A percentile compares a stretch with the other conserved stretches of the same genome.
These are phyloP conservation scores for Agrotis puta DNA, from an alignment of 2,888 invertebrate genomes.

Conservation along the genomic window DNA sequence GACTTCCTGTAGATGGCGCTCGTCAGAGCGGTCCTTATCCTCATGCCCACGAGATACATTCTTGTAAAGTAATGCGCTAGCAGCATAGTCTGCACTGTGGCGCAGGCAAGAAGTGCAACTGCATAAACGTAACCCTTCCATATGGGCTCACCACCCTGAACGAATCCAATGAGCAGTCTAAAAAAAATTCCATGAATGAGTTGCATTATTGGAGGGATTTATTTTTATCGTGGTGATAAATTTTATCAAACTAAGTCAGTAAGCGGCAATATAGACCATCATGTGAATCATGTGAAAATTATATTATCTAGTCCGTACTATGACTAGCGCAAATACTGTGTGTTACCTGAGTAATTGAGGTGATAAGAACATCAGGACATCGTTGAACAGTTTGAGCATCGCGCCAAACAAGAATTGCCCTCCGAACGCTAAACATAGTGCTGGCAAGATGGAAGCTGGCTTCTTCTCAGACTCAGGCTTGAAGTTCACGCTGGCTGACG, in stretches of 20 bases:
- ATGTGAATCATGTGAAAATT: background rate
- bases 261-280: constrained; percentile 6
- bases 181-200: constrained; percentile 67
- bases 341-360: constrained; percentile 96
- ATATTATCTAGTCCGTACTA: constrained; percentile 8
- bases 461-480: constrained; percentile 92
- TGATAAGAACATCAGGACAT: constrained; percentile 96
- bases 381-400: constrained; percentile 95
- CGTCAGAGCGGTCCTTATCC: constrained; percentile 96
- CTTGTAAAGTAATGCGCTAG: constrained; percentile 97
- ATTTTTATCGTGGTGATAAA: constrained; percentile 26
- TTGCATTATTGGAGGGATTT: constrained; percentile 8
- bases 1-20: constrained; percentile 97
- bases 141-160: constrained; percentile 90
- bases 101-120: constrained; percentile 93
- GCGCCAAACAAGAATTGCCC: constrained; percentile 96
- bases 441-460: constrained; percentile 95
- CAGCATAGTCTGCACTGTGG: constrained; percentile 95
- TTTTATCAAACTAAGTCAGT: constrained; percentile 16
- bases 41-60: constrained; percentile 97
- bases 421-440: constrained; percentile 96
- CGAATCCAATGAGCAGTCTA: constrained; percentile 94
- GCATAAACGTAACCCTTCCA: constrained; percentile 98
- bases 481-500: constrained; percentile 94
- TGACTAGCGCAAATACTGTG: constrained; percentile 32